Evolutionary conservation across 2,113 vertebrate genomes (phyloP).

Genomic region (Carollia perspicillata): DNA sequence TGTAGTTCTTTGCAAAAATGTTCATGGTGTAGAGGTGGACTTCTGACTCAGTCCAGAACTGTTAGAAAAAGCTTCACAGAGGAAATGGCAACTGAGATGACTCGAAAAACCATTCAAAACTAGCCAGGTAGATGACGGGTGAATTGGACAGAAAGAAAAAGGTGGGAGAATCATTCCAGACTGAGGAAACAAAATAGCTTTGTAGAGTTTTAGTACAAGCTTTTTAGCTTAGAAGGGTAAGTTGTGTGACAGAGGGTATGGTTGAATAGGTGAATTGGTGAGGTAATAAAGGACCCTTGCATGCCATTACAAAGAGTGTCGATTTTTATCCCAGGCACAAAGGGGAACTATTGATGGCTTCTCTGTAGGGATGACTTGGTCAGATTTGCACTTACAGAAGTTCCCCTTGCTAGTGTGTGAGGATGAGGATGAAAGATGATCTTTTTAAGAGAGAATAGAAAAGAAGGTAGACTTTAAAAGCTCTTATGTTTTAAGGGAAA

Average conservation of each 20-base stretch:
- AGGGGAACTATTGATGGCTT: background rate
- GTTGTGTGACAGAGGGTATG: fast-evolving
- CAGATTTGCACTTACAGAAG: background rate
- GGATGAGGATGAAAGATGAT: background rate
- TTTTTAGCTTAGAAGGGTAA: background rate
- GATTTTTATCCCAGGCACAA: background rate
- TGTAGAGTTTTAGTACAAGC: background rate
- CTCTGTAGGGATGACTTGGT: background rate
- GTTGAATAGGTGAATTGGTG: background rate
- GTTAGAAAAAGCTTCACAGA: background rate
- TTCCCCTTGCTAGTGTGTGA: background rate
- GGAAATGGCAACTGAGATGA: background rate
- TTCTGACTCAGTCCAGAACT: background rate
- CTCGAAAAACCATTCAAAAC: background rate
- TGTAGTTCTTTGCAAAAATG: background rate
- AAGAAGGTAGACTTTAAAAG: background rate
- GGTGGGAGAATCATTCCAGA: background rate
- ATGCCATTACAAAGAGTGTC: background rate
- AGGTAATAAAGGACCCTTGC: background rate
- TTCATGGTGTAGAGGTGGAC: background rate
- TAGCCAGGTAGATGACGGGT: background rate
- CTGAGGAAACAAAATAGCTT: background rate
- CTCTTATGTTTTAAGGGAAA: background rate
- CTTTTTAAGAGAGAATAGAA: background rate
- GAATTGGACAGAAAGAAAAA: background rate